Base-by-base conservation (phyloP, 2,113 vertebrate genomes). In the Deroptyus accipitrinus region DNA sequence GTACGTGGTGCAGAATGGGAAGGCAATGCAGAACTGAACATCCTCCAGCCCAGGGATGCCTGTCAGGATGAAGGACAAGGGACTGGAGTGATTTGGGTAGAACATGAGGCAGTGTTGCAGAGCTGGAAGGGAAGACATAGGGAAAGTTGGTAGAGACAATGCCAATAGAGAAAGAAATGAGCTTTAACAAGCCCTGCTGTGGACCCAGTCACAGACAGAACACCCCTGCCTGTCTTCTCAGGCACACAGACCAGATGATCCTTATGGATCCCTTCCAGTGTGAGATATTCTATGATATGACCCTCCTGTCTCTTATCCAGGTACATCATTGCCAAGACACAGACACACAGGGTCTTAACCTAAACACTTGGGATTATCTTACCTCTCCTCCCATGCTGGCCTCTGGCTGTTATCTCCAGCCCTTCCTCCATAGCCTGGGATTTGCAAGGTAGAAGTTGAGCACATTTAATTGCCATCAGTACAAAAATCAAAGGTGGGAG, bases 321-420 rank as follows among this genome's bases (percentile, higher is more conserved):
- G 33, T 46, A 52, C 78, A 27, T 24, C 49, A 8, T 3, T 37
- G 54, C 30, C 37, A 39, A 39, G 62, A 33, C 2, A 2, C 55
- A 55, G 54, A 48, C 17, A 35, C 49, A 12, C 48, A 7, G 0
- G 7, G 14, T 10, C 41, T 41, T 1, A 59, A n/a, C 37, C 16
- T 0, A 0, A 49, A 20, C 2, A 9, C 2, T 0, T 5, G n/a
- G 64, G 22, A 42, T 10, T 69, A 4, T 6, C 5, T n/a, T 17
- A 19, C 14, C 33, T 74, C 77, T 15, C 49, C 39, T 89, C 52
- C 51, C 19, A 2, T 4, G 20, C 70, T 52, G 46, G 25, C 13
- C 61, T 33, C 48, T 73, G 74, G 39, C 48, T 76, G 51, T 33
- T 44, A n/a, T 28, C 41, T 62, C 33, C 59, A 24, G 3, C 51